Conservation (phyloP, 2,888 invertebrate species). For the Pegoplata infirma region DNA sequence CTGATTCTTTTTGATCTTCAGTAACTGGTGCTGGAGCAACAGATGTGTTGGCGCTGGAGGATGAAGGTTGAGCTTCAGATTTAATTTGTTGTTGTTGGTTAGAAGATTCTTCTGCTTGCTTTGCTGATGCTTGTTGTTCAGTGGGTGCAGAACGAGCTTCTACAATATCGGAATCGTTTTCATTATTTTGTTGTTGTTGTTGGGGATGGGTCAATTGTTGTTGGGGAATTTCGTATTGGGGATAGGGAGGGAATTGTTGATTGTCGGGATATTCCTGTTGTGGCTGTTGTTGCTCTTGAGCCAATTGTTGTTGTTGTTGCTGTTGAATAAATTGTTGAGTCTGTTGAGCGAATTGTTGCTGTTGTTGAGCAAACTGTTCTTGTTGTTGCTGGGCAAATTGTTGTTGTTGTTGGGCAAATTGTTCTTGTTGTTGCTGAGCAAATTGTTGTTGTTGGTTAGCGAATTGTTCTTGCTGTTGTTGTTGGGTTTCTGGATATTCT, state of each 20-base stretch:
- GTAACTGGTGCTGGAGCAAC: slow-evolving; percentile 65
- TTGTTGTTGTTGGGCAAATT: slow-evolving; percentile 18
- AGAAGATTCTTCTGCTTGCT: background rate
- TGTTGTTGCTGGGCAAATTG: slow-evolving; percentile 41
- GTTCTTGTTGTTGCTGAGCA: slow-evolving; percentile 13
- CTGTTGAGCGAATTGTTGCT: slow-evolving; percentile 56
- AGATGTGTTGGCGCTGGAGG: slow-evolving; percentile 54
- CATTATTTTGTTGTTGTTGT: slow-evolving; percentile 52
- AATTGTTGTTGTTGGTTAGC: slow-evolving; percentile 24
- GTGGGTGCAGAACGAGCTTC: slow-evolving; percentile 68
- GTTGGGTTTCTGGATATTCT: slow-evolving; percentile 46
- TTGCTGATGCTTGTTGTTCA: slow-evolving; percentile 23
- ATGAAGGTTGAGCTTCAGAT: background rate
- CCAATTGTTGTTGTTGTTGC: slow-evolving; percentile 44
- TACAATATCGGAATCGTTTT: slow-evolving; percentile 71
- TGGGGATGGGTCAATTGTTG: slow-evolving; percentile 33
- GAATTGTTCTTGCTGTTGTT: slow-evolving; percentile 27
- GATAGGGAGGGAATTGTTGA: slow-evolving; percentile 67
- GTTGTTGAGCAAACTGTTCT: slow-evolving; percentile 50
- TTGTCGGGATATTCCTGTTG: slow-evolving; percentile 42
- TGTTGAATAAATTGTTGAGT: slow-evolving; percentile 31
- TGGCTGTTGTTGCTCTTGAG: slow-evolving; percentile 51
- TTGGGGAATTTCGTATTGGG: slow-evolving; percentile 63
- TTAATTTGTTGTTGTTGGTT: no score
- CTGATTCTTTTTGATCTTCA: slow-evolving; percentile 62